Base-by-base conservation (phyloP, 35 echinoderm and acorn worm genomes). In the Stichopus chloronotus region DNA sequence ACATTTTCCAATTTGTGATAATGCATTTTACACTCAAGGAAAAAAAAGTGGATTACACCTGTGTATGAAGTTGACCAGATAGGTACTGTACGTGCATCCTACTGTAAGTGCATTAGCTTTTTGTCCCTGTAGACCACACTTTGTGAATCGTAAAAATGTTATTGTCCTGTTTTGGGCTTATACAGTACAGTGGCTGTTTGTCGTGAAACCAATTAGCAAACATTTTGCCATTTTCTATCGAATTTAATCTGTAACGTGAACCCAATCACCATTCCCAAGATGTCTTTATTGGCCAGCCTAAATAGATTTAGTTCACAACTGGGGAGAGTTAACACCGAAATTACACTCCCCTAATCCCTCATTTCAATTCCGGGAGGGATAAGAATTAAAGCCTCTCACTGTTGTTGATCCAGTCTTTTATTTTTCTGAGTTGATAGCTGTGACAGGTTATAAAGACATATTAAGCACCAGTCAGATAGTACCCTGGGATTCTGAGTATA, bases 141-240 rank as follows among this genome's bases (percentile, higher is more conserved):
- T 43, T 43, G 30, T 43, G 30, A 43, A 43, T 43, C 1, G 0
- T 1, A 43, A 43, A 43, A 43, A 43, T 43, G 30, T 43, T 43
- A 43, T 43, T 3, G 30, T 43, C 30, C 30, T 3, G 30, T 43
- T 43, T 43, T 43, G 30, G 3, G 30, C 30, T 43, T 43, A 43
- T 43, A 43, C 30, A 43, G 30, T 43, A 43, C 30, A 3, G 30
- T 43, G 30, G 30, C 30, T 74, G 69, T 74, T 21, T 74, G 69
- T 74, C 69, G n/a, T 74, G 69, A 74, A 74, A 74, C 69, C 69
- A 74, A 74, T 74, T 74, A 74, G 69, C 22, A 7, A 16, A 74
- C 69, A 74, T 21, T 74, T 74, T 21, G 19, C 69, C 30, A 43
- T 43, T 19, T 74, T 74, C 69, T 74, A 7, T 74, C 22, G 7